Conservation (phyloP, 2,113 vertebrate species). For the Cyanoderma ruficeps region DNA sequence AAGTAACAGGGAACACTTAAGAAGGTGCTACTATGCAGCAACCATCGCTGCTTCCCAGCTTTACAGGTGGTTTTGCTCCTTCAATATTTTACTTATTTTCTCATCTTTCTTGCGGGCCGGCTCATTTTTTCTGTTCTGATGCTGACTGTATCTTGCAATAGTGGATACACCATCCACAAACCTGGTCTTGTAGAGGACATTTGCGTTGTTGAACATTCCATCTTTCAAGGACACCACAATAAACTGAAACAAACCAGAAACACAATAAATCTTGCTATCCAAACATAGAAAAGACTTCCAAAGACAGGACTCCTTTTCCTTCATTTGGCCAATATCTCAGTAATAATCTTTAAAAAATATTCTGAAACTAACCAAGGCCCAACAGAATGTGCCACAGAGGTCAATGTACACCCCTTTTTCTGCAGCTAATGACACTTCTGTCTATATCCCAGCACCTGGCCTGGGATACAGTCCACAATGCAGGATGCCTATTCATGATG, state of each 20-base stretch:
- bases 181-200: conserved; percentile 92
- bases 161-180: conserved; percentile 93
- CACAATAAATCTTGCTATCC: not conserved
- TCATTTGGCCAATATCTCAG: not conserved
- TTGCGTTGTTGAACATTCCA: conserved; percentile 98
- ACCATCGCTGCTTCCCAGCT: not conserved
- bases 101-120: not conserved
- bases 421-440: not conserved
- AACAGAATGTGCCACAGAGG: not conserved
- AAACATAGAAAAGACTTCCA: not conserved
- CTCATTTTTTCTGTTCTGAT: not conserved
- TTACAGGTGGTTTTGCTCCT: not conserved
- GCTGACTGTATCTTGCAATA: conserved; percentile 79
- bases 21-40: accelerated
- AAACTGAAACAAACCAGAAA: conserved; percentile 80
- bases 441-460: not conserved
- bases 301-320: not conserved
- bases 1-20: accelerated
- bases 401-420: accelerated
- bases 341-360: not conserved
- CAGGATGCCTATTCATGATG: not conserved
- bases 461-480: not conserved
- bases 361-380: not conserved
- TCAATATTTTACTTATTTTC: accelerated
- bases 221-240: conserved; percentile 97